These are phyloP conservation scores for Drosophila falleni DNA, from an alignment of 2,888 invertebrate species.

Conservation along the genomic window DNA sequence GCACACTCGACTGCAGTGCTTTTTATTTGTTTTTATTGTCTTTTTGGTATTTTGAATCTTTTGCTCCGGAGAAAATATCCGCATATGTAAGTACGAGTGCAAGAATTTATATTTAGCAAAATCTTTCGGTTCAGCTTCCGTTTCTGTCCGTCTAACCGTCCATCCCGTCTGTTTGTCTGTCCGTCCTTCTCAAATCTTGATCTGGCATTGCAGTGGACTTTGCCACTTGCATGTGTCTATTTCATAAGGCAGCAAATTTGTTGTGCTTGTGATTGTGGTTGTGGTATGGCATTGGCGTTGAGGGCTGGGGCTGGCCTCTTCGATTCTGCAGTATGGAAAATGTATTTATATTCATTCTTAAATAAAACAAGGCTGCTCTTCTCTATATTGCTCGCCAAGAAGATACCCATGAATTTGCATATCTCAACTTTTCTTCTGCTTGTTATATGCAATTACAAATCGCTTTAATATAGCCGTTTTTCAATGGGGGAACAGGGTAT, in stretches of 20 bases:
- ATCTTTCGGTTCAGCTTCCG: constrained; percentile 43
- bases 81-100: constrained; percentile 5
- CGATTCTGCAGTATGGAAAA: constrained; percentile 1
- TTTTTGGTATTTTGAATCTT: not conserved
- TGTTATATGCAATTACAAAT: not conserved
- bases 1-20: not conserved
- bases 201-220: constrained; percentile 12
- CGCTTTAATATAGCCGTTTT: no score
- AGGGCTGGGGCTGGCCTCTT: not conserved
- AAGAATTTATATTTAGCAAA: constrained; percentile 39
- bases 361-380: not conserved
- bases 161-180: not conserved
- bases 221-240: constrained; percentile 13
- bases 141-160: constrained; percentile 15
- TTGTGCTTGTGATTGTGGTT: not conserved
- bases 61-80: constrained; percentile 13
- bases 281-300: not conserved
- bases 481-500: not conserved
- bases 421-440: not conserved
- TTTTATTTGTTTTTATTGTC: not conserved
- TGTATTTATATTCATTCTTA: constrained; percentile 11
- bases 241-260: constrained; percentile 21
- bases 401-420: not conserved
- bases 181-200: constrained; percentile 10
- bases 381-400: not conserved